A percentile compares a stretch with the other conserved stretches of the same genome.
Evolutionary conservation across 1,140 invertebrate genomes (phyloP).

Genomic region (Zaprionus capensis): DNA sequence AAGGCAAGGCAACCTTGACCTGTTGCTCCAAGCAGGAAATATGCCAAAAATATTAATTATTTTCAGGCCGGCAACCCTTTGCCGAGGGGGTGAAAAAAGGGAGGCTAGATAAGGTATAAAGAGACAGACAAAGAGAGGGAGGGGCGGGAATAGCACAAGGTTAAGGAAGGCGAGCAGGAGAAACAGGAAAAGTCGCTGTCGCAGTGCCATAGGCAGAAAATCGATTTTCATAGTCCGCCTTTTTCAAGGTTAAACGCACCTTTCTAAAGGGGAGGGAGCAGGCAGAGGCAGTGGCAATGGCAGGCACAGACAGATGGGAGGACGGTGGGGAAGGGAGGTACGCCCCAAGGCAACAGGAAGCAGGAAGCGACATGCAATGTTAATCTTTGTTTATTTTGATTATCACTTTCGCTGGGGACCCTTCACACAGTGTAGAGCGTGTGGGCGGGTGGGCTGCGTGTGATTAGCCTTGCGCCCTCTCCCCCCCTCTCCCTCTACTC

Average conservation of each 20-base stretch:
- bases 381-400: constrained; percentile 81
- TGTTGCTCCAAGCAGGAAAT: constrained; percentile 39
- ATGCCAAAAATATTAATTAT: constrained; percentile 69
- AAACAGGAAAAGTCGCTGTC: not conserved
- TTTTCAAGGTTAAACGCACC: constrained; percentile 64
- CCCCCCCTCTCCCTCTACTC: not conserved
- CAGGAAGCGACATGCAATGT: constrained; percentile 28
- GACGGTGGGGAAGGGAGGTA: not conserved
- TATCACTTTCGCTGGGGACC: constrained; percentile 63
- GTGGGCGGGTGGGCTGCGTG: not conserved
- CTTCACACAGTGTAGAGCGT: not conserved
- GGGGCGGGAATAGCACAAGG: not conserved
- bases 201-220: constrained; percentile 21
- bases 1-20: constrained; percentile 47
- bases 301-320: not conserved
- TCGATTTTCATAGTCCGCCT: constrained; percentile 64
- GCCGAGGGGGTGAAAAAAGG: not conserved
- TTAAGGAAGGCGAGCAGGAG: not conserved
- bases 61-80: constrained; percentile 60
- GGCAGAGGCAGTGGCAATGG: not conserved
- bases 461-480: not conserved
- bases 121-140: not conserved
- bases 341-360: not conserved
- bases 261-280: not conserved
- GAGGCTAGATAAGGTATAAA: no score